Percentiles rank a stretch among this genome's conserved stretches.
Conservation (phyloP, 2,797 vertebrate species). For the Euphonia xanthogaster region DNA sequence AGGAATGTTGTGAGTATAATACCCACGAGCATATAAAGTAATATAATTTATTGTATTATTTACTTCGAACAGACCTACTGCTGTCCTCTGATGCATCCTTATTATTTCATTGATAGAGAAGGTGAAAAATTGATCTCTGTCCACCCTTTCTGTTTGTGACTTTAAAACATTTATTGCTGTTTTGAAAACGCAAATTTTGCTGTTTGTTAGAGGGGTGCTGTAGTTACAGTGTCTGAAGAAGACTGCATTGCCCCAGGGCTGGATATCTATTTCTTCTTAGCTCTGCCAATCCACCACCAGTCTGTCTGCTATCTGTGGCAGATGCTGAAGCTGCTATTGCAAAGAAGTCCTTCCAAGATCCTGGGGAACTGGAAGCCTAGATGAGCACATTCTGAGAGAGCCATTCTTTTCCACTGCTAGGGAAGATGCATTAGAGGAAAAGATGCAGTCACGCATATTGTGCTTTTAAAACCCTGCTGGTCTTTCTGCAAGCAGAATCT, state of each 20-base stretch:
- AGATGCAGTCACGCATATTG: constrained; percentile 60
- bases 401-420: constrained; percentile 50
- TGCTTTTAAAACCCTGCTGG: constrained; percentile 44
- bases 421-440: constrained; percentile 44
- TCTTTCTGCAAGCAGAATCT: constrained; percentile 27
- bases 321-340: constrained; percentile 49
- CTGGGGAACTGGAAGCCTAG: constrained; percentile 57
- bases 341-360: constrained; percentile 53
- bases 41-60: neutral
- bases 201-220: neutral
- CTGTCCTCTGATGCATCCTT: neutral
- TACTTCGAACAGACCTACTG: neutral
- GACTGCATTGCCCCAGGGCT: neutral
- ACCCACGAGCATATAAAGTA: neutral
- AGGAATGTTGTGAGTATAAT: neutral
- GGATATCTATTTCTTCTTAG: constrained; percentile 36
- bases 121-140: neutral
- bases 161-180: neutral
- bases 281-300: neutral
- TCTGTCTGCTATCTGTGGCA: constrained; percentile 29
- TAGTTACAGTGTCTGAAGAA: neutral
- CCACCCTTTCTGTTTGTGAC: neutral
- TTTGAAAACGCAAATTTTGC: neutral
- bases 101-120: neutral
- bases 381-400: constrained; percentile 46